Percentiles rank a stretch among this genome's conserved stretches.
phyloP scores from a whole-genome alignment of 2,113 vertebrate genomes.

The Craseonycteris thonglongyai region DNA sequence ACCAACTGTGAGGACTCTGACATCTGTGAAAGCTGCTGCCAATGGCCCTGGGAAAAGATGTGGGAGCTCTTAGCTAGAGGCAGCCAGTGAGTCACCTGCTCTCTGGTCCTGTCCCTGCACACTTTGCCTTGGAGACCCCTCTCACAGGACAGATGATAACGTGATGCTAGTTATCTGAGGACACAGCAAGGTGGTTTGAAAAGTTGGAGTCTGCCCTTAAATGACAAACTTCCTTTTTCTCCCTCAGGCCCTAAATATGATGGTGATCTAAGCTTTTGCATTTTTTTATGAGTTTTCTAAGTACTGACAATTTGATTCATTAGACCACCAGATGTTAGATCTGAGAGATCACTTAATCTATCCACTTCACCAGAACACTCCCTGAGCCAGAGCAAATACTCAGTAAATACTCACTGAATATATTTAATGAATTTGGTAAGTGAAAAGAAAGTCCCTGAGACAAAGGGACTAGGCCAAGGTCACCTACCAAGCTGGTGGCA shows the following conservation, averaged over 20 bases:
- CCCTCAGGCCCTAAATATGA: neutral
- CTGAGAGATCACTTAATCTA: neutral
- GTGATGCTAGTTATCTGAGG: neutral
- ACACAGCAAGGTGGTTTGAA: neutral
- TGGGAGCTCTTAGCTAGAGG: neutral
- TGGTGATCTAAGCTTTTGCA: neutral
- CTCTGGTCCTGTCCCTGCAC: neutral
- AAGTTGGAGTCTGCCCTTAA: neutral
- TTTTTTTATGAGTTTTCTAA: neutral
- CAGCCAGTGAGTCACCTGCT: neutral
- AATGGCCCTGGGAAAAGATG: neutral
- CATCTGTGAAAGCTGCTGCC: neutral
- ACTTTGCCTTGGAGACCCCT: accelerated
- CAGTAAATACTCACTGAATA: neutral
- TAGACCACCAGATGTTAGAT: neutral
- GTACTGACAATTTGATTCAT: neutral
- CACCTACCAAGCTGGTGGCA: neutral
- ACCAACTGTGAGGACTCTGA: neutral
- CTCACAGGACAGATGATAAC: neutral
- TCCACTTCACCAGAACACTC: neutral
- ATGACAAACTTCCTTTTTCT: neutral
- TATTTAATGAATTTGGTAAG: neutral
- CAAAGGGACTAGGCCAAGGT: neutral
- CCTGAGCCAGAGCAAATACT: neutral
- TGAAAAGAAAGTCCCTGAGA: neutral